These are phyloP conservation scores for Chrysaora quinquecirrha DNA, from an alignment of 30 jellyfish, hydroid and myxozoan species.

Conservation along the genomic window DNA sequence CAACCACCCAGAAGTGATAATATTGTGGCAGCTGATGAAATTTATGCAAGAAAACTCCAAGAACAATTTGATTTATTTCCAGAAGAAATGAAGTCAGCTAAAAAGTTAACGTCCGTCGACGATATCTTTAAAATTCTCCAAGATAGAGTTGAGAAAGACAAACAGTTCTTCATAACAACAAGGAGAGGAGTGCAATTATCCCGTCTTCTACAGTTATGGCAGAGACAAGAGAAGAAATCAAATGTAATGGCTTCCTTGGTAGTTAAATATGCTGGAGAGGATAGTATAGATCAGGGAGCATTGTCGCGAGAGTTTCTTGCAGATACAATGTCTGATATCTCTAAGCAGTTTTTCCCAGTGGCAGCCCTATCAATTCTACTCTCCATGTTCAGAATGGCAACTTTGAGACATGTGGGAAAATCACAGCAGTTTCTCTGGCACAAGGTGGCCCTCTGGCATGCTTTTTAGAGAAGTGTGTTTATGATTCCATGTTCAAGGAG, in stretches of 20 bases:
- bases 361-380: constrained; percentile 27
- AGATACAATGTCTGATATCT: neutral
- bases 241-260: neutral
- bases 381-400: constrained; percentile 36
- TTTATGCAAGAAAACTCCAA: neutral
- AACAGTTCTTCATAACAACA: constrained; percentile 16
- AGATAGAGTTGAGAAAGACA: constrained; percentile 9
- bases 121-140: too few species aligned
- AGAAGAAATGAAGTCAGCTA: too few species aligned
- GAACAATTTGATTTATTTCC: too few species aligned
- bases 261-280: constrained; percentile 27
- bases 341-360: constrained; percentile 11
- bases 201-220: constrained; percentile 21
- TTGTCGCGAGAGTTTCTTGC: constrained; percentile 25
- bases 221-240: constrained; percentile 21
- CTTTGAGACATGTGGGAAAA: constrained; percentile 27
- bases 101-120: too few species aligned
- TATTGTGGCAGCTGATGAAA: neutral
- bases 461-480: neutral
- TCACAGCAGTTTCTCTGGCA: constrained; percentile 31
- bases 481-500: constrained; percentile 25
- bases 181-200: constrained; percentile 36
- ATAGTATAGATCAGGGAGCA: constrained; percentile 43
- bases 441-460: constrained; percentile 37
- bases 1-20: constrained; percentile 3